Evolutionary conservation across 2,888 invertebrate species (phyloP), one percentile per base, ranked within the genome.

Genomic region (Scaptomyza tumidula): DNA sequence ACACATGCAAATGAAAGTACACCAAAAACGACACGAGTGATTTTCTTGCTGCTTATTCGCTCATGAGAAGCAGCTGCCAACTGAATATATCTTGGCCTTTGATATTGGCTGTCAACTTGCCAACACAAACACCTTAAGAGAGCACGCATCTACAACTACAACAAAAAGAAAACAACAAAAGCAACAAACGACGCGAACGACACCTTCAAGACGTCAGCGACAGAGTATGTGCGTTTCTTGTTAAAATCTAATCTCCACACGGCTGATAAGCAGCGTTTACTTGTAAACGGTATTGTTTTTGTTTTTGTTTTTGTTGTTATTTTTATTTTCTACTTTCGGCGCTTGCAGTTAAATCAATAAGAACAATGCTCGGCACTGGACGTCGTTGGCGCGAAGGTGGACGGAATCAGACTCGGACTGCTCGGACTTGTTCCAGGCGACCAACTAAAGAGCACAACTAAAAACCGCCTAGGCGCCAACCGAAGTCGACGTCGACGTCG

Each of bases 381-480:
- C 29, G 29, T 33, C 35, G 19, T 49, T 4, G 44, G 7, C 45
- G 48, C 46, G 19, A 31, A 35, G 56, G 35, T 53, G 44, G 39
- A 60, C 71, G 50, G 49, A 57, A 61, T 69, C 52, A 33, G 19
- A 55, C 35, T 16, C 75, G 57, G 71, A 77, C 73, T 57, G 73
- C 73, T 61, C 67, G 67, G 55, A 77, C 67, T 74, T 77, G 56
- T 74, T 74, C 73, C 75, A 78, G 75, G 69, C 75, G 49, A 57
- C 49, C 69, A 78, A 78, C 78, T 78, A 59, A 78, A 74, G 67
- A 71, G 72, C 79, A 43, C 81, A 58, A 66, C 65, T 59, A 62
- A 53, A 74, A 56, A n/a, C n/a, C 71, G 65, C 59, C 56, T 55
- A 65, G 71, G 74, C 80, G 78, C 73, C 68, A 73, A 31, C 45